Conservation (phyloP, 2,113 vertebrate species). For the Promerops cafer region DNA sequence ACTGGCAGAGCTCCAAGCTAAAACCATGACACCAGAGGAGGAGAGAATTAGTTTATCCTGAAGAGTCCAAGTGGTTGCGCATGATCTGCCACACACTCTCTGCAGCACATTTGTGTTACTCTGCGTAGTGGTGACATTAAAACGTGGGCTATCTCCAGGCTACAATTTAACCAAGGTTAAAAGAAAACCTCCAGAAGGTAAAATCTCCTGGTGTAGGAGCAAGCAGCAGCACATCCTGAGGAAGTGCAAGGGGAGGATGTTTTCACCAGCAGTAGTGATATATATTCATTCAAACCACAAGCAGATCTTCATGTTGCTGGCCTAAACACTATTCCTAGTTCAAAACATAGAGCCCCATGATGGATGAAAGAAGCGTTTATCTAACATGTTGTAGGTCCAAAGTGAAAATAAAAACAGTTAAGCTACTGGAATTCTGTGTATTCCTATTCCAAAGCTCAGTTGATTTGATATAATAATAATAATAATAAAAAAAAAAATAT, state of each 20-base stretch:
- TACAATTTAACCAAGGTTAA: background rate
- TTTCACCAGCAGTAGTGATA: background rate
- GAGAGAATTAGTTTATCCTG: background rate
- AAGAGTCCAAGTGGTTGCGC: background rate
- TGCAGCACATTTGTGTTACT: background rate
- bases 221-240: background rate
- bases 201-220: background rate
- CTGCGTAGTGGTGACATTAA: fast-evolving
- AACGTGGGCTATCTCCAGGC: background rate
- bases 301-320: background rate
- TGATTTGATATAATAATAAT: background rate
- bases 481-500: background rate
- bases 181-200: background rate
- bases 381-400: background rate
- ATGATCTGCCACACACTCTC: background rate
- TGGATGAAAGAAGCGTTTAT: background rate
- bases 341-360: background rate
- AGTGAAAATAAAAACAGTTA: background rate
- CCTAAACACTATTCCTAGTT: background rate
- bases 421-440: background rate
- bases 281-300: background rate
- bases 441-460: background rate
- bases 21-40: background rate
- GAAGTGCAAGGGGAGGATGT: background rate
- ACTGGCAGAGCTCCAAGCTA: background rate